These are phyloP conservation scores for Dasysyrphus tricinctus DNA, from an alignment of 2,888 invertebrate genomes.

Conservation along the genomic window DNA sequence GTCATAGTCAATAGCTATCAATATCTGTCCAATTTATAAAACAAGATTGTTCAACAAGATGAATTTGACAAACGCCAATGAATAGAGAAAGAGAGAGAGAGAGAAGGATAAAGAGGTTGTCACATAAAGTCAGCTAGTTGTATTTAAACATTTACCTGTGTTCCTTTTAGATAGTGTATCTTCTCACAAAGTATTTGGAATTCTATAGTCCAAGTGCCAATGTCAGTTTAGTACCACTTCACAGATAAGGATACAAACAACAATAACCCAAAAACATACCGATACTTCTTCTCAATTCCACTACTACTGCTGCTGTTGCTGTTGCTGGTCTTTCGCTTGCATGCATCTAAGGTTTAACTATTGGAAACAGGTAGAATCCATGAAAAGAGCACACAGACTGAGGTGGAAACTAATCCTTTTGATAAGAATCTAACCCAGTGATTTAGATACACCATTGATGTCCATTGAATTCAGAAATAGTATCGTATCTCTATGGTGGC, in stretches of 20 bases:
- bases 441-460: constrained; percentile 60
- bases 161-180: constrained; percentile 52
- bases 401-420: constrained; percentile 69
- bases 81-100: not conserved
- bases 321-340: not conserved
- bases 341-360: constrained; percentile 6
- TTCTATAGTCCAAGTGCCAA: constrained; percentile 63
- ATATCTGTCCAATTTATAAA: constrained; percentile 74
- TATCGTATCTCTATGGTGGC: constrained; percentile 17
- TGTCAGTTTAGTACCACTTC: constrained; percentile 57
- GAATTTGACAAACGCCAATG: constrained; percentile 58
- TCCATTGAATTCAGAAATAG: constrained; percentile 53
- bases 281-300: constrained; percentile 42
- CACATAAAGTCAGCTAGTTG: constrained; percentile 59
- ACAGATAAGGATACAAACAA: constrained; percentile 65
- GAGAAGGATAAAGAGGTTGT: not conserved
- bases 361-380: constrained; percentile 54
- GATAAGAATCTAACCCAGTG: constrained; percentile 74
- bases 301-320: not conserved
- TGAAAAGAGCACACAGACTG: constrained; percentile 16
- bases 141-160: constrained; percentile 54
- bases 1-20: constrained; percentile 68
- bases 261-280: constrained; percentile 62
- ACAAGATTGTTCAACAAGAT: constrained; percentile 75
- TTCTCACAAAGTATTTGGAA: constrained; percentile 17